Evolutionary conservation across 2,888 invertebrate genomes (phyloP).

Genomic region (Megaustenia siamemsis): DNA sequence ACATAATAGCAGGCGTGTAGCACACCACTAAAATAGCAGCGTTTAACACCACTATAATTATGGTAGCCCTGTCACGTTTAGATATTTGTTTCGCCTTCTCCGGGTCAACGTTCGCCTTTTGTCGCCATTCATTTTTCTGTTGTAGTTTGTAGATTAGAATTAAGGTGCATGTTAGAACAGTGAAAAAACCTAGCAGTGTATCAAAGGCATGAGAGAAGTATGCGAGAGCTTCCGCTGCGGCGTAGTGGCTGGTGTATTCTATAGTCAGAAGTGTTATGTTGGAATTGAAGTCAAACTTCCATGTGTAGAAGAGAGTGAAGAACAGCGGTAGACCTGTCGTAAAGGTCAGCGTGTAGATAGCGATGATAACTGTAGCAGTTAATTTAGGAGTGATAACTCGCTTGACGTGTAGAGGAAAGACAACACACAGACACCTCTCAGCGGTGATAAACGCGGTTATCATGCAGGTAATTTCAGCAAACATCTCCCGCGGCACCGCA

Average conservation of each 20-base stretch:
- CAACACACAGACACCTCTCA: slow-evolving; percentile 17
- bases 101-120: neutral
- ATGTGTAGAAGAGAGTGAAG: neutral
- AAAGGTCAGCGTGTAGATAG: neutral
- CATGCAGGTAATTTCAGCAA: neutral
- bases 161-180: neutral
- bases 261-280: neutral
- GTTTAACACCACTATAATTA: neutral
- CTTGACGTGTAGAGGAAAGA: neutral
- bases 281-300: neutral
- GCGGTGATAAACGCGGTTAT: neutral
- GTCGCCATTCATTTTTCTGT: neutral
- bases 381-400: neutral
- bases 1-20: neutral
- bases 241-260: neutral
- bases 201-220: neutral
- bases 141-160: neutral
- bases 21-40: neutral
- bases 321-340: neutral
- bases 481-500: neutral
- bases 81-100: neutral
- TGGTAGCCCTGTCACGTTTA: neutral
- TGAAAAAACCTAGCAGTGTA: neutral
- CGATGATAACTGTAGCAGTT: neutral
- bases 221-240: neutral